A percentile compares a stretch with the other conserved stretches of the same genome.
Evolutionary conservation across 2,113 vertebrate species (phyloP).

Genomic region (Clupea harengus): DNA sequence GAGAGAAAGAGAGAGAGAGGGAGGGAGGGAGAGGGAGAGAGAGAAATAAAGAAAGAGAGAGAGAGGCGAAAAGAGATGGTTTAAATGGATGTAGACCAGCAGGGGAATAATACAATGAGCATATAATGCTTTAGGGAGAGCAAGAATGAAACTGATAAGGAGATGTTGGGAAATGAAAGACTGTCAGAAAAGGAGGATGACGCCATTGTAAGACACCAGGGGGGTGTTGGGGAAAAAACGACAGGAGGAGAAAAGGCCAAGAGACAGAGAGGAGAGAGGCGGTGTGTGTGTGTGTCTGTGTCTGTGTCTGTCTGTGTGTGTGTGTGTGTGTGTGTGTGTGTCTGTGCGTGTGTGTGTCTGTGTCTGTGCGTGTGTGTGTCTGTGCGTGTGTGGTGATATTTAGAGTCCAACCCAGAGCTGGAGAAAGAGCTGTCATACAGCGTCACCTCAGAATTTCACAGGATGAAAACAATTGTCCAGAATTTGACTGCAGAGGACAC

Average conservation of each 20-base stretch:
- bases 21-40: neutral
- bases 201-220: neutral
- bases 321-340: neutral
- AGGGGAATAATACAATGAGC: conserved; percentile 1
- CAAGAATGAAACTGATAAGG: conserved; percentile 1
- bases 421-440: neutral
- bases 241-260: neutral
- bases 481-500: neutral
- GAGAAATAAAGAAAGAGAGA: neutral
- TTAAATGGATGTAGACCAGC: neutral
- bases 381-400: neutral
- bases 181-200: neutral
- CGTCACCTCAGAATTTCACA: neutral
- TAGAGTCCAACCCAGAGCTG: neutral
- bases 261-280: neutral
- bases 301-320: neutral
- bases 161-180: neutral
- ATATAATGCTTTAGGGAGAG: neutral
- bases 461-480: neutral
- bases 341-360: neutral
- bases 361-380: neutral
- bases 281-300: neutral
- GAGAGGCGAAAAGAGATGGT: neutral
- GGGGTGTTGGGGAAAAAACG: neutral
- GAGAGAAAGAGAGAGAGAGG: neutral